Base-by-base conservation (phyloP, 2,888 invertebrate species). In the Tineola bisselliella region DNA sequence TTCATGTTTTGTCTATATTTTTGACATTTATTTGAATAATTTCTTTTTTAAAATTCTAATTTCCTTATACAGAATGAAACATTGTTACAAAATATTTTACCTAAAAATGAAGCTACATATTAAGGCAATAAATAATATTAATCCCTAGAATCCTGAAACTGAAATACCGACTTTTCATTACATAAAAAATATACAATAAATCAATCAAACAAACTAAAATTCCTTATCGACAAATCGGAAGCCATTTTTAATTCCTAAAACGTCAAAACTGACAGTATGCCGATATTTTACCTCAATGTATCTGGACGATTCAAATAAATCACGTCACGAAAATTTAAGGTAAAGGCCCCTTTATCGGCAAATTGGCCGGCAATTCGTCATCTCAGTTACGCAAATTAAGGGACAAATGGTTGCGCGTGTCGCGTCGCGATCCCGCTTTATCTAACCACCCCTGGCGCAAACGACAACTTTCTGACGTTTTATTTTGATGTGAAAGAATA, bases 251-350 rank as follows among this genome's bases (percentile, higher is more conserved):
- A 58, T 58, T 58, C 58, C 58, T 12, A n/a, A 58, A 58, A 17
- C 33, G 58, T 58, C 58, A 58, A 58, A 58, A 58, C 33, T 58
- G 58, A 30, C 58, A 33, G 13, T 15, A 31, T 15, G 15, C 19
- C 58, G 1, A 58, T 58, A 58, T 58, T 58, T 58, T 58, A 58
- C 58, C 58, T 31, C 33, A 30, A 33, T 58, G 33, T 33, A 33
- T 58, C 31, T 58, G 58, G 58, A 58, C 58, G 58, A 33, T 30
- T 13, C 54, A 33, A 58, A 58, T 58, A 58, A 58, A 58, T 58
- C 58, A 58, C 58, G 58, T 58, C 58, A 58, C 58, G 33, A 58
- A 58, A 17, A 58, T 58, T 58, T 33, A 58, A 33, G 58, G 58
- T 33, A 58, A 58, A 18, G 25, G 58, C n/a, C 33, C 58, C 58